Percentiles rank a stretch among this genome's conserved stretches.
Conservation (phyloP, 1,140 invertebrate genomes). For the Phenacoccus solenopsis region DNA sequence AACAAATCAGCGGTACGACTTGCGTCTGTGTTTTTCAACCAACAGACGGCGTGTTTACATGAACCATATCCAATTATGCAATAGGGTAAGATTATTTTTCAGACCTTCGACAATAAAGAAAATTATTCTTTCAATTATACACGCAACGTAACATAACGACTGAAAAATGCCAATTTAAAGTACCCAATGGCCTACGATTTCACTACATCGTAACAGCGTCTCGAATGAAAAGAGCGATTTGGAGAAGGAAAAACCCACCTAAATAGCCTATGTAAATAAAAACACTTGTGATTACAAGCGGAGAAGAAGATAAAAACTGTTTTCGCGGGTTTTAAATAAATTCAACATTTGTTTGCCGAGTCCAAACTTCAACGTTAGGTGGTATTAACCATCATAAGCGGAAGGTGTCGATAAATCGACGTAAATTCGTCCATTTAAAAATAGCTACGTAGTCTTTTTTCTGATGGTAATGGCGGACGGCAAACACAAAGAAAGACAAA, state of each 20-base stretch:
- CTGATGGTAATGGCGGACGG: neutral
- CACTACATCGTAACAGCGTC: neutral
- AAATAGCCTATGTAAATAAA: neutral
- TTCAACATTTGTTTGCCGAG: neutral
- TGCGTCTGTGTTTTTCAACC: neutral
- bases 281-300: neutral
- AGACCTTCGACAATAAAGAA: neutral
- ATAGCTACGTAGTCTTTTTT: conserved; percentile 7
- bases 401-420: too few species aligned
- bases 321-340: too few species aligned
- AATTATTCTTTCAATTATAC: neutral
- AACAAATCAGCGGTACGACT: neutral
- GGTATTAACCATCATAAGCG: neutral
- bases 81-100: neutral
- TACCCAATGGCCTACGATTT: too few species aligned
- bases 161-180: too few species aligned
- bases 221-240: neutral
- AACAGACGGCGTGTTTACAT: neutral
- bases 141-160: conserved; percentile 1
- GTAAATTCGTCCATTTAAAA: conserved; percentile 2
- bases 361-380: neutral
- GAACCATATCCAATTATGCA: neutral
- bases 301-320: neutral
- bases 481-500: neutral
- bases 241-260: neutral